phyloP scores from a whole-genome alignment of 2,113 vertebrate species.

The Neofelis nebulosa region DNA sequence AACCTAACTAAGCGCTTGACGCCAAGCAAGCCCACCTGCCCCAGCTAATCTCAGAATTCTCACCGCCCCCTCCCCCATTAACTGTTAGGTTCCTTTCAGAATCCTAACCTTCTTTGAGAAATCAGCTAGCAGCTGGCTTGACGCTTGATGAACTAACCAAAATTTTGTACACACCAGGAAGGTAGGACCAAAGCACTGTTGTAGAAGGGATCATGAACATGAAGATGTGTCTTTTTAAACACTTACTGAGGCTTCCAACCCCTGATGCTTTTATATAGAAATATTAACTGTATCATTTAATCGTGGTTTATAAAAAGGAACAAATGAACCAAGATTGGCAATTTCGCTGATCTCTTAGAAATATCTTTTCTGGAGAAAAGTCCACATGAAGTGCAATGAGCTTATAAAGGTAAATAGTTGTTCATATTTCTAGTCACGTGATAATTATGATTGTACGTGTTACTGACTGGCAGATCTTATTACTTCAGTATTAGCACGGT shows the following conservation, averaged over 20 bases:
- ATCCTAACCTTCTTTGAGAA: neutral
- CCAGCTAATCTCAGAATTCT: neutral
- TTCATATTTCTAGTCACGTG: constrained; percentile 31
- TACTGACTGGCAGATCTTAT: constrained; percentile 56
- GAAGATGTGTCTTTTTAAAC: constrained; percentile 8
- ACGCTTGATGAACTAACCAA: neutral
- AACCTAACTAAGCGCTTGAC: too few species aligned
- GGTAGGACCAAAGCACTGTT: neutral
- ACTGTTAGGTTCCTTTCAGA: neutral
- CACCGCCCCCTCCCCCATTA: neutral
- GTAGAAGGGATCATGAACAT: neutral
- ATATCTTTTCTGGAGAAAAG: constrained; percentile 60
- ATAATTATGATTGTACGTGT: neutral
- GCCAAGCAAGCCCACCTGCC: accelerated
- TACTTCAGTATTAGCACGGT: constrained; percentile 73
- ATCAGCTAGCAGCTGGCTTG: too few species aligned
- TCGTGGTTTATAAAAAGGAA: constrained; percentile 68
- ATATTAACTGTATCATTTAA: constrained; percentile 43
- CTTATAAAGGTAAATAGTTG: neutral
- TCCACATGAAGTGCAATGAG: constrained; percentile 71
- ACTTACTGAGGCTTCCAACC: constrained; percentile 48
- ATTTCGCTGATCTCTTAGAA: constrained; percentile 49
- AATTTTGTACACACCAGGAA: neutral
- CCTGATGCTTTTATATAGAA: constrained; percentile 66
- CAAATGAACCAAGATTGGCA: constrained; percentile 74